Base-by-base conservation (phyloP, 2,797 vertebrate species). In the Bovichtus diacanthus region DNA sequence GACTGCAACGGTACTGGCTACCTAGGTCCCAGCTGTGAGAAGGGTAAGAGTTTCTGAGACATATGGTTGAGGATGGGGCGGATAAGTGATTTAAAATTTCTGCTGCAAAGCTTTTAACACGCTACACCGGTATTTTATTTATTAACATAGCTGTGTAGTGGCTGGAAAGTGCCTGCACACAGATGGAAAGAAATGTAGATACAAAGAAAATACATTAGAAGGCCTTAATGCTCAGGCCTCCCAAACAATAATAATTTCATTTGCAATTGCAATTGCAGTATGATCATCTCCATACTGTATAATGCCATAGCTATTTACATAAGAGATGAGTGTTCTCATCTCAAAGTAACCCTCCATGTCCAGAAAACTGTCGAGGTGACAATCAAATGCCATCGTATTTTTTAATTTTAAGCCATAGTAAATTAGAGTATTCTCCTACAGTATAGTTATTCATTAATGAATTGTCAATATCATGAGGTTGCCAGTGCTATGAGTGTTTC, bases 1-100 rank as follows among this genome's bases (percentile, higher is more conserved):
- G 97, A 98, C 90, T 98, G 98, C 81, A 88, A 95, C 0, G 96
- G 95, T 46, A 98, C 96, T 0, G 97, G 97, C 63, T 98, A 94
- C 90, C 92, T 97, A 68, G 97, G 97, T 6, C 91, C 92, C 70
- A 95, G 93, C 92, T 98, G 98, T 34, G 96, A 97, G 89, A 96
- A 95, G 78, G 98, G 97, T 98, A 90, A 94, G 96, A 50, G 41
- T 43, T 72, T 59, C 39, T 64, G 58, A 76, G 60, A 68, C 9
- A 3, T 36, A 39, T 49, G 49, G n/a, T 2, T 2, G 31, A 21
- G 39, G 47, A 44, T 31, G 49, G 64, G 31, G 44, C 59, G 62
- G 53, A 82, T 78, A 68, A 76, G 77, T 75, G 70, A 64, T 19
- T 63, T 74, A 50, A 74, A 70, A 83, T 85, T 66, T 73, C 81